Evolutionary conservation across 2,113 vertebrate genomes (phyloP).

Genomic region (Lepisosteus oculatus): DNA sequence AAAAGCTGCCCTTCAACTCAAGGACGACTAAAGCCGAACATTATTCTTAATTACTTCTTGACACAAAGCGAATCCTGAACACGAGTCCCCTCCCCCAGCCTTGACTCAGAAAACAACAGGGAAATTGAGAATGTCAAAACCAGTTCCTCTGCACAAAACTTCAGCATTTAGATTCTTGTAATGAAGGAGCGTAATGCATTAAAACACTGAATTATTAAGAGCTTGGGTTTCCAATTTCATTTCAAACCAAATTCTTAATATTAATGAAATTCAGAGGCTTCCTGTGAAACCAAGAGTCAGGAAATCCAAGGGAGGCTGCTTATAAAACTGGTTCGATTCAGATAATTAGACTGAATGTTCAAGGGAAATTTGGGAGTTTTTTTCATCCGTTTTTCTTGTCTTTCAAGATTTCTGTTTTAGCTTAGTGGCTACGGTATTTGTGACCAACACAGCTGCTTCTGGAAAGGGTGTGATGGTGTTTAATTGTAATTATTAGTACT

Average conservation of each 20-base stretch:
- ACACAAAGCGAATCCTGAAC: constrained; percentile 14
- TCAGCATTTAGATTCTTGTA: constrained; percentile 11
- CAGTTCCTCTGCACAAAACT: background rate
- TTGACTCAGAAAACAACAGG: constrained; percentile 24
- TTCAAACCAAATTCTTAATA: constrained; percentile 14
- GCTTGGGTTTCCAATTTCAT: constrained; percentile 13
- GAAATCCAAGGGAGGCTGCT: constrained; percentile 1
- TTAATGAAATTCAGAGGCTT: constrained; percentile 18
- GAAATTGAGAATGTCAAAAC: constrained; percentile 1
- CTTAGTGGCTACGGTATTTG: constrained; percentile 18
- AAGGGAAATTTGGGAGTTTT: background rate
- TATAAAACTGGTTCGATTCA: background rate
- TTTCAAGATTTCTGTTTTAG: constrained; percentile 27
- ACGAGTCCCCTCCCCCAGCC: background rate
- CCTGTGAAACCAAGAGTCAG: background rate
- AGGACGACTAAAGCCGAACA: constrained; percentile 24
- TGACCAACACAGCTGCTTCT: constrained; percentile 26
- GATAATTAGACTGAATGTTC: constrained; percentile 13
- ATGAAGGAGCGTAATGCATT: constrained; percentile 9
- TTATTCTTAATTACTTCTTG: constrained; percentile 35
- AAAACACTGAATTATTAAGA: constrained; percentile 18
- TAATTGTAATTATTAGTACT: constrained; percentile 29
- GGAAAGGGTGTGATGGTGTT: background rate
- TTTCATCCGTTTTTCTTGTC: background rate
- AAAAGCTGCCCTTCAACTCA: constrained; percentile 18